Evolutionary conservation across 2,113 vertebrate genomes (phyloP).

Genomic region (Crocuta crocuta): DNA sequence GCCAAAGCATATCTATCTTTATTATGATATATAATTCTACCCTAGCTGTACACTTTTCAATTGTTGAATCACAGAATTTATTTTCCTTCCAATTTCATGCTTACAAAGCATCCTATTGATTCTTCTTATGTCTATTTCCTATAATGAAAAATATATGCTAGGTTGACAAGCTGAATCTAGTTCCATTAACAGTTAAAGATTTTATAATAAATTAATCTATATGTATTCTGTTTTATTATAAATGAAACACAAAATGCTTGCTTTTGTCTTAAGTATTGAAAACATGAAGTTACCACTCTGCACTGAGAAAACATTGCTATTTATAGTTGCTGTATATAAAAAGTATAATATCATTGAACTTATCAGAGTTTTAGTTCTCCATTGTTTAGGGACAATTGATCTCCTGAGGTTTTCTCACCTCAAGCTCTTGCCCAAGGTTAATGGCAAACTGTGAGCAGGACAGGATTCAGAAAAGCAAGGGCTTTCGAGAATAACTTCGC

Average conservation of each 20-base stretch:
- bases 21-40: background rate
- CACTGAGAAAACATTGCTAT: background rate
- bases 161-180: background rate
- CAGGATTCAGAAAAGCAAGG: background rate
- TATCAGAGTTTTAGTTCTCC: background rate
- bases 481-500: accelerated
- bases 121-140: background rate
- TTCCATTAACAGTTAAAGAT: conserved; percentile 24
- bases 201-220: conserved; percentile 44
- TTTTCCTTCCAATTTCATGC: conserved; percentile 63
- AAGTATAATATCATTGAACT: background rate
- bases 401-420: background rate
- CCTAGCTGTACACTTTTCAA: background rate
- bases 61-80: conserved; percentile 35
- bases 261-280: background rate
- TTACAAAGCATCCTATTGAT: conserved; percentile 52
- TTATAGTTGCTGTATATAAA: background rate
- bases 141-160: conserved; percentile 9
- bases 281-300: background rate
- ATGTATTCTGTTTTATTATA: background rate
- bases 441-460: background rate
- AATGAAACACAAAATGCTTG: background rate
- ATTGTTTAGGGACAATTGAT: background rate
- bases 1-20: background rate
- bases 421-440: background rate